Evolutionary conservation across 2,113 vertebrate species (phyloP).

Genomic region (Dipodomys stephensi): DNA sequence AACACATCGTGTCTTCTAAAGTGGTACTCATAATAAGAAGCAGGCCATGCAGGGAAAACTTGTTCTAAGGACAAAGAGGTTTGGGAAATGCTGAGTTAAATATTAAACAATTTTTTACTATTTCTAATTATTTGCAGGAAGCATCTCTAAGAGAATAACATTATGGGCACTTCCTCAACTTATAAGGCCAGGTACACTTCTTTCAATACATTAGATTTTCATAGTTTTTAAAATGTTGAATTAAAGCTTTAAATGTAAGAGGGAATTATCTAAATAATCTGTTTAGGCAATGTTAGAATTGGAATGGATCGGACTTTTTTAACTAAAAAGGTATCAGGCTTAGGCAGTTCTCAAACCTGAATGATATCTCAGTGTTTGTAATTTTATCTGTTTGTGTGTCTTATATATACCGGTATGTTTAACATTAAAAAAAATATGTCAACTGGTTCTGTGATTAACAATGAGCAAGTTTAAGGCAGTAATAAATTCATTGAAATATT

Average conservation of each 20-base stretch:
- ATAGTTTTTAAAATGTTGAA: not conserved
- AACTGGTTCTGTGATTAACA: not conserved
- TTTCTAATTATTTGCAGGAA: not conserved
- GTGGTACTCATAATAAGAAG: not conserved
- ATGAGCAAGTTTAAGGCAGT: not conserved
- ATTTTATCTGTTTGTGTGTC: not conserved
- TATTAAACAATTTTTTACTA: not conserved
- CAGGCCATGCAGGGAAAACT: not conserved
- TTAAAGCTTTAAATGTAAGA: not conserved
- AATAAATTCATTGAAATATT: not conserved
- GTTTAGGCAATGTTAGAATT: not conserved
- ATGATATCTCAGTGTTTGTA: not conserved
- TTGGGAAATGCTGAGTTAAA: not conserved
- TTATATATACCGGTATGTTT: not conserved
- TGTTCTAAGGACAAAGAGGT: not conserved
- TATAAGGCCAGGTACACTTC: not conserved
- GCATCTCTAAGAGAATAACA: not conserved
- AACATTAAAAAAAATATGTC: not conserved
- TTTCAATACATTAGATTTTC: constrained; percentile 6
- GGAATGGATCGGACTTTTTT: not conserved
- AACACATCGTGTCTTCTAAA: not conserved
- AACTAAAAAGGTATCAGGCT: constrained; percentile 2
- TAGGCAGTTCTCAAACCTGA: not conserved
- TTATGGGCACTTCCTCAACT: not conserved
- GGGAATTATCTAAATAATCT: not conserved